Base-by-base conservation (phyloP, 2,113 vertebrate genomes). In the Platycercus adscitus region DNA sequence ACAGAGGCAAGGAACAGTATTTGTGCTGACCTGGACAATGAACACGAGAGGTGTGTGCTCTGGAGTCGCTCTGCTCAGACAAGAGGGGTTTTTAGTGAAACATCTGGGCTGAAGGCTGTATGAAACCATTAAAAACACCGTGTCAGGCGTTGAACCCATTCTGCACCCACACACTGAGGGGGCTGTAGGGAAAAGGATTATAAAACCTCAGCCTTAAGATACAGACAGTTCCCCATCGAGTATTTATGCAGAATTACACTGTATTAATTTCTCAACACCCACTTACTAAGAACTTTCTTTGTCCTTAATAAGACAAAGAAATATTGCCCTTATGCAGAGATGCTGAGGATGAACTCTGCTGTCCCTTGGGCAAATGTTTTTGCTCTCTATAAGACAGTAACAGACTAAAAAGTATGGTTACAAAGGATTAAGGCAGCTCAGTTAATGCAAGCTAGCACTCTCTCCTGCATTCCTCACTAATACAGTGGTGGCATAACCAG, bases 401-500 rank as follows among this genome's bases (percentile, higher is more conserved):
- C 61, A 24, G 31, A 70, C 68, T 81, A 68, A 66, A 72, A 93
- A 89, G 61, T 28, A 89, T 28, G 70, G 83, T 84, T 94, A 87
- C 81, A 83, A 80, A 93, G 84, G 95, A 94, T 95, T 89, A 91
- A 92, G 46, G 72, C 63, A 77, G 82, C 70, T 81, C 81, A 89
- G 89, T 85, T 91, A 86, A 79, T 61, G 55, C 89, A 91, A 95
- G 90, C 94, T 72, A 95, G 41, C 92, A 73, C 88, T 50, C 76
- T 92, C 84, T 64, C 77, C 91, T 86, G 81, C 94, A 84, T 94
- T 96, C 94, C 95, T 91, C 90, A 29, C 88, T 86, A 93, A 96
- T 66, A 73, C 78, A 82, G 73, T 0, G 64, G 75, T 94, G 89
- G 94, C 88, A 91, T 49, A 89, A 94, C 90, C 79, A 91, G 86